Percentiles rank a stretch among this genome's conserved stretches.
Conservation (phyloP, 2,797 vertebrate species). For the Amniataba percoides region DNA sequence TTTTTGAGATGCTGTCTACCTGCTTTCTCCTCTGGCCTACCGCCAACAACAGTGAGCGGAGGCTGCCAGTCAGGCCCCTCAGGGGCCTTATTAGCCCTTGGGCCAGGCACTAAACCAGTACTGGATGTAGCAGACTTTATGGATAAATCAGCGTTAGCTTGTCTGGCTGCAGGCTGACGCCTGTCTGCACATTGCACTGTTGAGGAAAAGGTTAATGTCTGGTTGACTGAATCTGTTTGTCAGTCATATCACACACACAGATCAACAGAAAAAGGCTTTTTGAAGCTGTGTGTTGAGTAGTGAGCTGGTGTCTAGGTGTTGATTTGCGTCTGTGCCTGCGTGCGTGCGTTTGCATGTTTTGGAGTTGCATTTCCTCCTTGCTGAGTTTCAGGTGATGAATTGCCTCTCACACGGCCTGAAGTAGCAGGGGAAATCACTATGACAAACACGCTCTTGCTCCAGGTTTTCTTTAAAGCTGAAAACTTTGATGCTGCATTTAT, state of each 20-base stretch:
- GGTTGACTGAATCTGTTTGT: conserved; percentile 35
- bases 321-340: conserved; percentile 8
- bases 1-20: conserved; percentile 36
- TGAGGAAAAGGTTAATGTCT: conserved; percentile 23
- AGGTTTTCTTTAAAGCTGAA: conserved; percentile 51
- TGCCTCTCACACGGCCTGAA: conserved; percentile 45
- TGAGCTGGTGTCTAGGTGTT: conserved; percentile 3
- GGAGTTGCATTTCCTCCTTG: conserved; percentile 39
- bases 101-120: conserved; percentile 41
- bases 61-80: conserved; percentile 34
- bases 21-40: conserved; percentile 22
- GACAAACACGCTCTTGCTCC: conserved; percentile 46
- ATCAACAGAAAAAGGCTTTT: conserved; percentile 15
- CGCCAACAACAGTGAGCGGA: conserved; percentile 35
- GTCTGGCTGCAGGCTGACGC: conserved; percentile 54
- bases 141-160: conserved; percentile 51
- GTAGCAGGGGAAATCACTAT: conserved; percentile 60
- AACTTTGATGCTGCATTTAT: conserved; percentile 37
- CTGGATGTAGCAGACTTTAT: conserved; percentile 41
- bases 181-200: conserved; percentile 25
- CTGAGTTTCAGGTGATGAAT: conserved; percentile 67
- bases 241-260: conserved; percentile 35
- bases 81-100: conserved; percentile 56
- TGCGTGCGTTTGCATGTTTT: conserved; percentile 37
- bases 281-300: conserved; percentile 6